Conservation (phyloP, 2,888 invertebrate species). For the Drosophila kambysellisi region DNA sequence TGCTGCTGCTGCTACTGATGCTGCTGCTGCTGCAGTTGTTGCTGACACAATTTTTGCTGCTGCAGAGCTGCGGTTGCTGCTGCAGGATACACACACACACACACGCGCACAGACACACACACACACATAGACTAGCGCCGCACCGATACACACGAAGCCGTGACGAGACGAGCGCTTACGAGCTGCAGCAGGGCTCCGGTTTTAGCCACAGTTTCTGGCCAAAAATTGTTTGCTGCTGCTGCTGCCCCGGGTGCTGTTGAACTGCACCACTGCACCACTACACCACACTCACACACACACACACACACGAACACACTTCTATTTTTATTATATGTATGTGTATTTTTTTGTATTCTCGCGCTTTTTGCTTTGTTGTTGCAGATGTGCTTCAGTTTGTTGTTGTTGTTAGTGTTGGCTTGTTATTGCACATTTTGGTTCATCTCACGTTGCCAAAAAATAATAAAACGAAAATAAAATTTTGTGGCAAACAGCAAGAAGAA, state of each 20-base stretch:
- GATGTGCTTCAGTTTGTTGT: slow-evolving; percentile 17
- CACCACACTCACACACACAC: slow-evolving; percentile 14
- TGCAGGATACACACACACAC: slow-evolving; percentile 54
- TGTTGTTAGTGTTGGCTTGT: slow-evolving; percentile 44
- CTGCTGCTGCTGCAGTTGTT: slow-evolving; percentile 64
- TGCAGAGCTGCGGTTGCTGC: slow-evolving; percentile 70
- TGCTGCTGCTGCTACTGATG: slow-evolving; percentile 41
- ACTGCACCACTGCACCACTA: slow-evolving; percentile 63
- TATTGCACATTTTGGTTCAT: slow-evolving; percentile 61
- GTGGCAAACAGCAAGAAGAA: slow-evolving; percentile 21
- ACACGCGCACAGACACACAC: slow-evolving; percentile 18
- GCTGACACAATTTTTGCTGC: slow-evolving; percentile 77
- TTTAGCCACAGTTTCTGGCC: slow-evolving; percentile 54
- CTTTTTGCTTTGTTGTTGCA: slow-evolving; percentile 23
- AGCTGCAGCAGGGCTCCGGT: slow-evolving; percentile 45
- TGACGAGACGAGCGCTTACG: slow-evolving; percentile 33
- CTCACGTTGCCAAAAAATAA: slow-evolving; percentile 56
- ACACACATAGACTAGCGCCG: slow-evolving; percentile 20
- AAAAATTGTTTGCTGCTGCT: slow-evolving; percentile 30
- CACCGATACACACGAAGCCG: slow-evolving; percentile 39
- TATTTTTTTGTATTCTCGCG: slow-evolving; percentile 6
- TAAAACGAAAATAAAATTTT: slow-evolving; percentile 27
- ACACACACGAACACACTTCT: slow-evolving; percentile 41
- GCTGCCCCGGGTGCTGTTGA: slow-evolving; percentile 68
- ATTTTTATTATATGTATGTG: slow-evolving; percentile 1